Percentiles rank a stretch among this genome's conserved stretches.
phyloP scores from a whole-genome alignment of 2,888 invertebrate genomes.

The Heliconius ethilla region DNA sequence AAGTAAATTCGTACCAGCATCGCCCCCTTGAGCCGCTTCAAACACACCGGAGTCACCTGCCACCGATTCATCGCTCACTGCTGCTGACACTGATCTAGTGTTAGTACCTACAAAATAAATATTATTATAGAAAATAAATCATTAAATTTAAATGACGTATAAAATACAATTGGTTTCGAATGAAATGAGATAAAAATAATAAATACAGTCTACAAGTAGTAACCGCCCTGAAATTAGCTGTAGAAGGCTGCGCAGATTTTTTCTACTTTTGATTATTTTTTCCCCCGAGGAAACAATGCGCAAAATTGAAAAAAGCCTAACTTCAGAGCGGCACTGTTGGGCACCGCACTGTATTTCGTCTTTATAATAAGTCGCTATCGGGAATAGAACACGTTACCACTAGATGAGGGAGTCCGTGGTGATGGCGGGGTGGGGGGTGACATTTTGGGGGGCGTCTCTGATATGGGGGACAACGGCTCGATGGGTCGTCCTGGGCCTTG shows the following conservation, averaged over 20 bases:
- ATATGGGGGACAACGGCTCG: constrained; percentile 90
- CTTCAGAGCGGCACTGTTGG: too few relatives aligned
- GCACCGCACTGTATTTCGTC: too few relatives aligned
- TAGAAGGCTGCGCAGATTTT: too few relatives aligned
- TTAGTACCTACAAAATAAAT: constrained; percentile 83
- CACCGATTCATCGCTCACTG: constrained; percentile 98
- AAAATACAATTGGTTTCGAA: too few relatives aligned
- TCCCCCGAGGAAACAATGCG: too few relatives aligned
- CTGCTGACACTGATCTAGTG: constrained; percentile 95
- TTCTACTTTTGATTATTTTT: too few relatives aligned
- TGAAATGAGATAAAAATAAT: too few relatives aligned
- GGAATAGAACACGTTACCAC: constrained; percentile 57
- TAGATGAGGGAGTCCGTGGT: constrained; percentile 78
- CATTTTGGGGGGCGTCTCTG: constrained; percentile 86
- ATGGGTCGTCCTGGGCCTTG: constrained; percentile 76
- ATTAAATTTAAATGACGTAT: background rate
- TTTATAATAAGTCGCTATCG: too few relatives aligned
- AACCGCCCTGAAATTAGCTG: too few relatives aligned
- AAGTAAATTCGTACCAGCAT: constrained; percentile 49
- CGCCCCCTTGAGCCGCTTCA: constrained; percentile 89
- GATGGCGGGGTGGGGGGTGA: constrained; percentile 58
- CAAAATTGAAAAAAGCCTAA: too few relatives aligned
- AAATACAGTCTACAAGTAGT: too few relatives aligned
- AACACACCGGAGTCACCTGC: constrained; percentile 97
- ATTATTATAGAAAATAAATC: constrained; percentile 30